Percentiles rank a stretch among this genome's conserved stretches.
Evolutionary conservation across 2,888 invertebrate genomes (phyloP).

Genomic region (Drosophila melanosoma): DNA sequence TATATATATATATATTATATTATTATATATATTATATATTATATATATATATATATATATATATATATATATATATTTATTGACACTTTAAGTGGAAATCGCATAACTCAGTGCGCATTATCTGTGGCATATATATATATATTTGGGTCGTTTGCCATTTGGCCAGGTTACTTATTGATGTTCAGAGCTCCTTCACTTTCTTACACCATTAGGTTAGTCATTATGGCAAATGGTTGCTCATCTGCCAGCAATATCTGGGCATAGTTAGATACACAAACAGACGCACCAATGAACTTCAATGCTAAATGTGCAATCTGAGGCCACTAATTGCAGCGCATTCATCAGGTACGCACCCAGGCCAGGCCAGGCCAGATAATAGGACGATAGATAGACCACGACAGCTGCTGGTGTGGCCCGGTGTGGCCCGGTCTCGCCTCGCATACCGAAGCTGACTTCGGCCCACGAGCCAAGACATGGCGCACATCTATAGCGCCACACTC

Average conservation of each 20-base stretch:
- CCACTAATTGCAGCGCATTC: constrained; percentile 75
- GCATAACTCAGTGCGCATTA: constrained; percentile 9
- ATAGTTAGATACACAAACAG: constrained; percentile 33
- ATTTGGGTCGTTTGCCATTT: constrained; percentile 3
- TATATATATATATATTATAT: no score
- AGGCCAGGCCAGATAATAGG: constrained; percentile 34
- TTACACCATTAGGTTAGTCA: constrained; percentile 35
- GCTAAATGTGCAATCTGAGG: constrained; percentile 75
- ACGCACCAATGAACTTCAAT: constrained; percentile 32
- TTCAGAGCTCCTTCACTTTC: constrained; percentile 1
- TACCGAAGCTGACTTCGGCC: constrained; percentile 2
- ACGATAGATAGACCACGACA: constrained; percentile 43
- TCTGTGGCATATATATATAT: constrained; percentile 21
- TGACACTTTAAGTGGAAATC: neutral
- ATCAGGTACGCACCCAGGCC: constrained; percentile 68
- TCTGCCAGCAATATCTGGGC: constrained; percentile 42
- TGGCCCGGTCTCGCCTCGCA: neutral
- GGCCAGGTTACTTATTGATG: constrained; percentile 20
- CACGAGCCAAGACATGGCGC: neutral
- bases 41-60: neutral
- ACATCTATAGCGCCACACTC: neutral
- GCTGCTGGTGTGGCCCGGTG: constrained; percentile 11
- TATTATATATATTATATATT: no score
- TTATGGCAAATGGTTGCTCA: constrained; percentile 50
- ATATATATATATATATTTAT: neutral